Evolutionary conservation across 2,888 invertebrate species (phyloP).

Genomic region (Beris chalybata): DNA sequence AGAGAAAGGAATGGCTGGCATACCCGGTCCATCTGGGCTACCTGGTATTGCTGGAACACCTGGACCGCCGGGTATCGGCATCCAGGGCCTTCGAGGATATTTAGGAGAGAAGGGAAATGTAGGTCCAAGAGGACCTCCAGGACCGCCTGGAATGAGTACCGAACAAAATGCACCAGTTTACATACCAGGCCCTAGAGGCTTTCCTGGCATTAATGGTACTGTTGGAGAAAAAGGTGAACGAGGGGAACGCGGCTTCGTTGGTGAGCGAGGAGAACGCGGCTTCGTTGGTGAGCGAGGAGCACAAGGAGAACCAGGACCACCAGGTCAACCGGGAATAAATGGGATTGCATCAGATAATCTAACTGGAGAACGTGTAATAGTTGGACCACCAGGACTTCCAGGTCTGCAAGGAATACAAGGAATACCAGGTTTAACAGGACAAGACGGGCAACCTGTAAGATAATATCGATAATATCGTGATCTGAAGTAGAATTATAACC

Average conservation of each 20-base stretch:
- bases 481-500: background rate
- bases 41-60: slow-evolving; percentile 50
- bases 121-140: slow-evolving; percentile 60
- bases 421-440: slow-evolving; percentile 45
- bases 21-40: slow-evolving; percentile 29
- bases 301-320: slow-evolving; percentile 55
- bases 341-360: slow-evolving; percentile 48
- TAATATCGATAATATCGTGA: background rate
- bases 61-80: slow-evolving; percentile 42
- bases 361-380: slow-evolving; percentile 40
- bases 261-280: slow-evolving; percentile 58
- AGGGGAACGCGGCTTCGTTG: slow-evolving; percentile 65
- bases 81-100: slow-evolving; percentile 19
- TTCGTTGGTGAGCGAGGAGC: slow-evolving; percentile 51
- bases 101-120: slow-evolving; percentile 53
- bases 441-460: slow-evolving; percentile 48
- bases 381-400: slow-evolving; percentile 68
- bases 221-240: slow-evolving; percentile 56
- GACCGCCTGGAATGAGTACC: slow-evolving; percentile 64
- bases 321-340: slow-evolving; percentile 31
- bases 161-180: slow-evolving; percentile 60
- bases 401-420: slow-evolving; percentile 61
- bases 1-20: slow-evolving; percentile 49
- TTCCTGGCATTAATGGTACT: slow-evolving; percentile 26
- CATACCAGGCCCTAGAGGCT: slow-evolving; percentile 45